Conservation (phyloP, 2,797 vertebrate species). For the Nothura maculosa region DNA sequence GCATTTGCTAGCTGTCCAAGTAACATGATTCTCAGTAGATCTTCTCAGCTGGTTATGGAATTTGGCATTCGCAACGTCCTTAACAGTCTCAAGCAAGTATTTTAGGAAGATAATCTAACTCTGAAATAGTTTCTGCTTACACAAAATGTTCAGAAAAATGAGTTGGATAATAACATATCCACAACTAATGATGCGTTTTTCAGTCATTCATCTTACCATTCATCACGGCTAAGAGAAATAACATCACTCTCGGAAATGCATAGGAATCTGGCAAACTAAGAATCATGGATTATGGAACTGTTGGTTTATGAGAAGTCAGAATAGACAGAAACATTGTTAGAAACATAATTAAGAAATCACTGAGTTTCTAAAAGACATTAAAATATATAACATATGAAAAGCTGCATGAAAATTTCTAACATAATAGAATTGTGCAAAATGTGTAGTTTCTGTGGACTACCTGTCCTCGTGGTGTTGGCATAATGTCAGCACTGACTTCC, state of each 20-base stretch:
- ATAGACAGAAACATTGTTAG: not conserved
- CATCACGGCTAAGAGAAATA: not conserved
- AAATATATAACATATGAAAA: not conserved
- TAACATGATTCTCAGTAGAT: not conserved
- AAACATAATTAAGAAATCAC: not conserved
- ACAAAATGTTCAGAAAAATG: not conserved
- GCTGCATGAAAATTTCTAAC: not conserved
- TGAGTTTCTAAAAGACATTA: not conserved
- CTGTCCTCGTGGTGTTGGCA: not conserved
- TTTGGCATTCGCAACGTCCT: not conserved
- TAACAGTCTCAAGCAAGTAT: not conserved
- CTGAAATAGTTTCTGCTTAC: not conserved
- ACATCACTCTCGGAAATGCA: not conserved
- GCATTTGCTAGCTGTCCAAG: not conserved
- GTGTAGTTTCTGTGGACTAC: not conserved
- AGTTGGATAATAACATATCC: not conserved
- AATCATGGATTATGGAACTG: not conserved
- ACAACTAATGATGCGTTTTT: not conserved
- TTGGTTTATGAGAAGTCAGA: not conserved
- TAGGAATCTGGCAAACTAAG: not conserved
- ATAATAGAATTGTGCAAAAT: not conserved
- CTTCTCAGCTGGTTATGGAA: not conserved
- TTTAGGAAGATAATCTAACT: not conserved
- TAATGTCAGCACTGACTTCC: not conserved
- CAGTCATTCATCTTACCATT: not conserved